Base-by-base conservation (phyloP, 2,113 vertebrate species). In the Hirundichthys speculiger region DNA sequence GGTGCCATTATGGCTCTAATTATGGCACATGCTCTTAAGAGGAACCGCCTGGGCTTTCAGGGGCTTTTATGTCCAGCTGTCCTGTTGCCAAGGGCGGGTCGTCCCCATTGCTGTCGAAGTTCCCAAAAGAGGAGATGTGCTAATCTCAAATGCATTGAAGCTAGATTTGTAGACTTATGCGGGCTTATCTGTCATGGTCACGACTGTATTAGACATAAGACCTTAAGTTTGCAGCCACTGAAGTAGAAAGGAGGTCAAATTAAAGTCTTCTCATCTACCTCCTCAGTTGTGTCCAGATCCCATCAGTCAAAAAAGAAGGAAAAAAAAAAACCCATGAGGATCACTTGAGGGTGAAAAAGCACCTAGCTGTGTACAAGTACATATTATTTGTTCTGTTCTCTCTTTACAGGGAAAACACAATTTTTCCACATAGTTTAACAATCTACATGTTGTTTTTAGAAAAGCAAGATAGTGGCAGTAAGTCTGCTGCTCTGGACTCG, bases 1-100 rank as follows among this genome's bases (percentile, higher is more conserved):
- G 89, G 85, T 69, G 75, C 86, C 85, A 91, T 93, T 90, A 93
- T 92, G 83, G 91, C 89, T 89, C 86, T 93, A 92, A 93, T 94
- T 92, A 94, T 90, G 91, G 90, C 84, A 69, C 89, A 82, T 57
- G 80, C 83, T 85, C 79, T 77, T 80, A 77, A 88, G 84, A 88
- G 75, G 86, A 91, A 88, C 70, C 71, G 77, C 69, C 69, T 57
- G 63, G 75, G 58, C 86, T 87, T 79, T 77, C 63, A 57, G 86
- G 86, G 86, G 86, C 83, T 70, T 74, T 84, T 63, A 86, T 73
- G 86, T 86, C 76, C 73, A 43, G 65, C 82, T 72, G 77, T 81
- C 87, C 81, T 86, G 88, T 91, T 86, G 47, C 85, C 79, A 48
- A 79, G 86, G 79, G 83, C 82, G 34, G 85, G 91, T 92, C 79